These are phyloP conservation scores for Ips typographus DNA, from an alignment of 1,140 invertebrate species.

Conservation along the genomic window DNA sequence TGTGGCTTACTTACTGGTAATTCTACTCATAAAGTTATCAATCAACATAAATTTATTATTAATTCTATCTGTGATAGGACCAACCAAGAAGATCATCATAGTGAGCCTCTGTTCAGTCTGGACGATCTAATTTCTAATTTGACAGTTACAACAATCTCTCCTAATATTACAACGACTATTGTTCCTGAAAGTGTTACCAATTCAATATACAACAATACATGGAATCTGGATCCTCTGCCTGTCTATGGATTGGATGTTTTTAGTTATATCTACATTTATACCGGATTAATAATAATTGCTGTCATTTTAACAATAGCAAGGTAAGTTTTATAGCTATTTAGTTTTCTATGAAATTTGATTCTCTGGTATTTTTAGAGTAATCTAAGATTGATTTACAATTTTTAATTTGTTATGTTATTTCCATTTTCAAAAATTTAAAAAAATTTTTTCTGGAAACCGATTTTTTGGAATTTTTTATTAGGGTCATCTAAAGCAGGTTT, in stretches of 20 bases:
- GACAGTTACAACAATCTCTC: not conserved
- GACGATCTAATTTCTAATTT: not conserved
- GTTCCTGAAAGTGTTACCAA: not conserved
- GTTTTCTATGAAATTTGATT: not conserved
- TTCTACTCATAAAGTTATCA: not conserved
- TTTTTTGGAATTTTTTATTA: no score
- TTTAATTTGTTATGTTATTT: no score
- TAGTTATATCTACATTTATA: constrained; percentile 47
- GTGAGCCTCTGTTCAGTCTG: no score
- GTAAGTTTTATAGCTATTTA: constrained; percentile 13
- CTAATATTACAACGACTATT: not conserved
- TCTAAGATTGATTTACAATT: no score
- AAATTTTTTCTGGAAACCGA: no score
- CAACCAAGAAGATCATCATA: constrained; percentile 52
- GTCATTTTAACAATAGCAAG: constrained; percentile 57
- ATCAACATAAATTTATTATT: constrained; percentile 3
- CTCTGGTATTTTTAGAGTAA: no score
- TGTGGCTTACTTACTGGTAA: constrained; percentile 73
- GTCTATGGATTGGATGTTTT: not conserved
- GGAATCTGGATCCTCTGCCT: not conserved
- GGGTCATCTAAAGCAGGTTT: no score
- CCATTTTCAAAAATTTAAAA: no score
- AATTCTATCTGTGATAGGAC: constrained; percentile 50
- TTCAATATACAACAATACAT: constrained; percentile 15
- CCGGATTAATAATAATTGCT: constrained; percentile 44